phyloP scores from a whole-genome alignment of 23 tunicate genomes.

The Ciona savignyi region DNA sequence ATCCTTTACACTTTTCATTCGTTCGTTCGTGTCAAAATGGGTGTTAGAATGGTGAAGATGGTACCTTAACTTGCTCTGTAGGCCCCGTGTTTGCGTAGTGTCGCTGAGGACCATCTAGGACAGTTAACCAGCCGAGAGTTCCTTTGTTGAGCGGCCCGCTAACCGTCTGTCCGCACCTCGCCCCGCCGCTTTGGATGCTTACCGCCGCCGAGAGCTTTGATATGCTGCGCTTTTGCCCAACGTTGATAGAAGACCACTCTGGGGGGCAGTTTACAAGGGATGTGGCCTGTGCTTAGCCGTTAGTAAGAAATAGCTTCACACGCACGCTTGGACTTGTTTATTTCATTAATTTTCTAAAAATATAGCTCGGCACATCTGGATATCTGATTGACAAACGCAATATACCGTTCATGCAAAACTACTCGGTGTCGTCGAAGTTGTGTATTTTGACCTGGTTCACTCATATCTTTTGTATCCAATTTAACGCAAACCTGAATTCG shows the following conservation, averaged over 20 bases:
- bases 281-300: neutral
- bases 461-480: too few relatives aligned
- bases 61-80: neutral
- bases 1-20: too few relatives aligned
- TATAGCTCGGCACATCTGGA: too few relatives aligned
- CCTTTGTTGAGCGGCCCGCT: constrained; percentile 1
- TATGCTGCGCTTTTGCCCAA: neutral
- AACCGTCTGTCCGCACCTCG: constrained; percentile 2
- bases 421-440: too few relatives aligned
- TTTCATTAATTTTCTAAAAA: neutral
- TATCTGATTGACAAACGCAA: too few relatives aligned
- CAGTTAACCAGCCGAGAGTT: neutral
- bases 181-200: constrained; percentile 1
- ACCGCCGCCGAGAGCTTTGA: neutral
- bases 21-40: too few relatives aligned
- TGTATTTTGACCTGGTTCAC: too few relatives aligned
- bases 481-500: too few relatives aligned
- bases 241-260: neutral
- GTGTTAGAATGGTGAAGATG: neutral
- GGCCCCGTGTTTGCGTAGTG: neutral
- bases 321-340: neutral
- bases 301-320: neutral
- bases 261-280: constrained; percentile 2
- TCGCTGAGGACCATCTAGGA: constrained; percentile 1
- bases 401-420: too few relatives aligned